A percentile compares a stretch with the other conserved stretches of the same genome.
Conservation (phyloP, 2,113 vertebrate species). For the Phoenicopterus ruber region DNA sequence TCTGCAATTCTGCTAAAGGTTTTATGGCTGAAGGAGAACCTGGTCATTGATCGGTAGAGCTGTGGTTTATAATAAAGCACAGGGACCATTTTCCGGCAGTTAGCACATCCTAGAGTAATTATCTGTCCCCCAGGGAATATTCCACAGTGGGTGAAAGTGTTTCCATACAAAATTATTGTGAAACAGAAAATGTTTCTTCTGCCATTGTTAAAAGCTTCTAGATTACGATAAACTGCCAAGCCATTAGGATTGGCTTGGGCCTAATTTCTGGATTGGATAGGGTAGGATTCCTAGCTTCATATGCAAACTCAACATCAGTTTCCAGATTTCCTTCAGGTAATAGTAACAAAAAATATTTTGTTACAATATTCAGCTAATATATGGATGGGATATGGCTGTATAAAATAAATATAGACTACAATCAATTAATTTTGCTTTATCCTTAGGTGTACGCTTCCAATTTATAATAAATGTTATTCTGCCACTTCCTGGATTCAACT, state of each 20-base stretch:
- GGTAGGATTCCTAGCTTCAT: background rate
- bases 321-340: background rate
- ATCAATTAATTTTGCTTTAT: background rate
- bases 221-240: background rate
- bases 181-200: background rate
- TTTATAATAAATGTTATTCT: background rate
- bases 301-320: background rate
- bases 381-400: accelerated
- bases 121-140: accelerated
- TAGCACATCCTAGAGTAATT: background rate
- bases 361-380: background rate
- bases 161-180: accelerated
- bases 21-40: background rate
- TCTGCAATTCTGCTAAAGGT: accelerated
- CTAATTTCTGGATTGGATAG: background rate
- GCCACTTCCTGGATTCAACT: background rate
- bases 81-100: accelerated
- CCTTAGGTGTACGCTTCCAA: accelerated
- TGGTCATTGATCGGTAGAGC: accelerated
- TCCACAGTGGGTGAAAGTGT: accelerated
- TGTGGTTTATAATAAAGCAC: background rate
- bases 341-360: background rate
- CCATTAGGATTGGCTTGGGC: background rate
- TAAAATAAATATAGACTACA: background rate
- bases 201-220: background rate